phyloP scores from a whole-genome alignment of 1,140 invertebrate species.

The Zophobas morio region DNA sequence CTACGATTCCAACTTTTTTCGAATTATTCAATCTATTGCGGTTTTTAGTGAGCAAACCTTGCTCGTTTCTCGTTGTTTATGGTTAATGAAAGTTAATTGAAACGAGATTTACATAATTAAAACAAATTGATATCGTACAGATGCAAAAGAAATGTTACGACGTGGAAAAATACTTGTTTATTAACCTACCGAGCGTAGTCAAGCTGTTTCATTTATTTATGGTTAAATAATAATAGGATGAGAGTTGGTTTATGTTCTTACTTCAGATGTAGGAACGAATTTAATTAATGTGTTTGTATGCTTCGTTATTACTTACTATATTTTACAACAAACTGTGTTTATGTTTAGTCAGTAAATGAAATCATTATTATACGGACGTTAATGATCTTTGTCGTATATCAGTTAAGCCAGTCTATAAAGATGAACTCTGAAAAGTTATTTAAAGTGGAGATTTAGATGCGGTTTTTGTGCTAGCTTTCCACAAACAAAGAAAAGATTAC shows the following conservation, averaged over 20 bases:
- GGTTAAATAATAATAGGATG: constrained; percentile 35
- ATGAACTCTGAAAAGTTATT: too few relatives aligned
- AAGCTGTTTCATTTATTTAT: constrained; percentile 33
- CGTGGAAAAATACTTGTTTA: constrained; percentile 19
- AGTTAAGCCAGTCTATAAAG: background rate
- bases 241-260: constrained; percentile 29
- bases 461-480: too few relatives aligned
- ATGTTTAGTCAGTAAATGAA: constrained; percentile 3
- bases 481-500: too few relatives aligned
- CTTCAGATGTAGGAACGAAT: constrained; percentile 13
- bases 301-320: constrained; percentile 23
- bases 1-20: background rate
- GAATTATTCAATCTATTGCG: background rate
- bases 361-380: background rate
- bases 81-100: constrained; percentile 32
- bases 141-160: background rate
- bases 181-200: constrained; percentile 26
- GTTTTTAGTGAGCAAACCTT: constrained; percentile 4
- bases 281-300: constrained; percentile 19
- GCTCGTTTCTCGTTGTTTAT: background rate
- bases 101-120: constrained; percentile 25
- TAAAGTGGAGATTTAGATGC: too few relatives aligned
- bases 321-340: constrained; percentile 28
- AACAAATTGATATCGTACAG: constrained; percentile 16
- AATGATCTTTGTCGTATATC: constrained; percentile 3